phyloP scores from a whole-genome alignment of 2,113 vertebrate species.

The Cavia aperea region DNA sequence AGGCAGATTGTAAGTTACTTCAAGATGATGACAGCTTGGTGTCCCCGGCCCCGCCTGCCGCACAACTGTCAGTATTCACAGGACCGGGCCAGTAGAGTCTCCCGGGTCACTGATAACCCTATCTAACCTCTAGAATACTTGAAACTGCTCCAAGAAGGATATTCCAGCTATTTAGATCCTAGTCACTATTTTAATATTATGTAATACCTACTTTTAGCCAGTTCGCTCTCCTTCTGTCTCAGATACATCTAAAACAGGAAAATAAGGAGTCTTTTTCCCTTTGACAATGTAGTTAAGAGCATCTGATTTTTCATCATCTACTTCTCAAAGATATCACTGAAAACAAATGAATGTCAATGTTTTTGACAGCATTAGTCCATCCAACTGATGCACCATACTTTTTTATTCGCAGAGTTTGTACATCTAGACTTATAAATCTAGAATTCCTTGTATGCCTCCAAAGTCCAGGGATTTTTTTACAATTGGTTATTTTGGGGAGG shows the following conservation, averaged over 20 bases:
- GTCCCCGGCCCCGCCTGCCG: neutral
- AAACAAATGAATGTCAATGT: neutral
- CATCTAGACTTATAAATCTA: neutral
- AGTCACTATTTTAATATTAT: conserved; percentile 4
- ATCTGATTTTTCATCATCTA: neutral
- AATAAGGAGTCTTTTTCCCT: neutral
- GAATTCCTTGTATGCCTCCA: neutral
- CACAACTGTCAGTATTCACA: neutral
- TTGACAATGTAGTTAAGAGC: neutral
- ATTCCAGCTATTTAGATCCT: neutral
- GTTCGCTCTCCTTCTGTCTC: neutral
- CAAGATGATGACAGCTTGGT: neutral
- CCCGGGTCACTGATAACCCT: neutral
- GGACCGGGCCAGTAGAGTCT: neutral
- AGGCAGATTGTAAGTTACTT: neutral
- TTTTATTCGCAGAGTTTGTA: conserved; percentile 2
- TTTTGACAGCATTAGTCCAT: neutral
- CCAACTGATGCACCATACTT: neutral
- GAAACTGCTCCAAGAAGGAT: neutral
- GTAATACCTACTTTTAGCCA: neutral
- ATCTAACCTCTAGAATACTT: conserved; percentile 21
- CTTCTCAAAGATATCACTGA: conserved; percentile 1
- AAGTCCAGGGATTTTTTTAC: neutral
- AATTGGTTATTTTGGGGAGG: neutral
- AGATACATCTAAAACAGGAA: neutral